A percentile compares a stretch with the other conserved stretches of the same genome.
phyloP scores from a whole-genome alignment of 2,797 vertebrate genomes.

The Eulemur coronatus region DNA sequence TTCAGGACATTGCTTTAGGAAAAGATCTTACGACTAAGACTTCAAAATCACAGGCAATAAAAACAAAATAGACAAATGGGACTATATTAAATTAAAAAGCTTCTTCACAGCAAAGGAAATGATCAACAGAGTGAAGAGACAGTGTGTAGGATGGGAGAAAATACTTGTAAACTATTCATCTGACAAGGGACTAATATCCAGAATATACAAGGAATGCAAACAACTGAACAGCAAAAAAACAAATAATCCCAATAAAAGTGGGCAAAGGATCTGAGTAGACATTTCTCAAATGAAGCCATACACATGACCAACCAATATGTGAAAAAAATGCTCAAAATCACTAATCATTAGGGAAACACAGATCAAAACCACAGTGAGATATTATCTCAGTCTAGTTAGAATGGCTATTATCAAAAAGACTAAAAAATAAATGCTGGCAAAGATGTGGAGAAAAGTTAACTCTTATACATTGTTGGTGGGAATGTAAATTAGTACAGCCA shows the following conservation, averaged over 20 bases:
- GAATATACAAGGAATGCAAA: not conserved
- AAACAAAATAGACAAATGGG: not conserved
- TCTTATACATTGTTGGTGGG: not conserved
- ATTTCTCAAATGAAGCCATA: not conserved
- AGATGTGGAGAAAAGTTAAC: not conserved
- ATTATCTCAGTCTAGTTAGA: not conserved
- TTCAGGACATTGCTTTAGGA: not conserved
- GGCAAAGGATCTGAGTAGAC: not conserved
- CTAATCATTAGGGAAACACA: not conserved
- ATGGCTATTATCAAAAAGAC: not conserved
- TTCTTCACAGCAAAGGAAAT: not conserved
- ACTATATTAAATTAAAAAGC: not conserved
- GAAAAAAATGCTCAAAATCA: not conserved
- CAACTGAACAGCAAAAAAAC: not conserved
- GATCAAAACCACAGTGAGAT: not conserved
- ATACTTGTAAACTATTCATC: not conserved
- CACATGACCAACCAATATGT: not conserved
- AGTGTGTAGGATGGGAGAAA: not conserved
- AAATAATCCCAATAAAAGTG: not conserved
- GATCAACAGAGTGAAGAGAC: not conserved
- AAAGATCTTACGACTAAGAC: not conserved
- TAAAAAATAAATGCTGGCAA: not conserved
- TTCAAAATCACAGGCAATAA: not conserved
- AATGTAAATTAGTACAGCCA: not conserved
- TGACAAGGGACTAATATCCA: not conserved